A percentile compares a stretch with the other conserved stretches of the same genome.
phyloP scores from a whole-genome alignment of 2,113 vertebrate genomes.

The Bos javanicus region DNA sequence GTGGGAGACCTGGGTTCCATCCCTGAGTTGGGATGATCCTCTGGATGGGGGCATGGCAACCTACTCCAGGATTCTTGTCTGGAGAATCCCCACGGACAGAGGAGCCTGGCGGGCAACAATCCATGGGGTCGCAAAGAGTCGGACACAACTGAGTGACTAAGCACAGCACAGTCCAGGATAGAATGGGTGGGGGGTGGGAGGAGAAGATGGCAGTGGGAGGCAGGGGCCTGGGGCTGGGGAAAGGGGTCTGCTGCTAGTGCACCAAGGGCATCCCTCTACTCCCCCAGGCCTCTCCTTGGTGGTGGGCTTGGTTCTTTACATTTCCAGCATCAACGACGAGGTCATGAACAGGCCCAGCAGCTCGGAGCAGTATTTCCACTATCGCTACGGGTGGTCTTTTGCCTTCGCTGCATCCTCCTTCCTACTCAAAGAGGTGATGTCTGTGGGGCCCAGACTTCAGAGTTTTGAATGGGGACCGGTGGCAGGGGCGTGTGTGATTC shows the following conservation, averaged over 20 bases:
- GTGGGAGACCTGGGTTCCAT: background rate
- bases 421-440: conserved; percentile 91
- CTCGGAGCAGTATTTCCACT: conserved; percentile 93
- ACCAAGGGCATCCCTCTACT: background rate
- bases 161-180: background rate
- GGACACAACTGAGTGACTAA: background rate
- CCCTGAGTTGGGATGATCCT: background rate
- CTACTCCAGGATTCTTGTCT: background rate
- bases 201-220: background rate
- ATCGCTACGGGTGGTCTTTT: conserved; percentile 96
- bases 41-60: background rate
- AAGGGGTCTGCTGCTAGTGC: background rate
- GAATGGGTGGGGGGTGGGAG: background rate
- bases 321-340: conserved; percentile 96
- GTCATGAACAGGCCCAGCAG: conserved; percentile 95
- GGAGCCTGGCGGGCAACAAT: background rate
- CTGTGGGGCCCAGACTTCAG: background rate
- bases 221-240: background rate
- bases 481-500: background rate
- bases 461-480: background rate
- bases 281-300: conserved; percentile 90
- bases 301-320: conserved; percentile 93
- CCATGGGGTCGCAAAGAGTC: background rate
- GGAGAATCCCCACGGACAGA: background rate
- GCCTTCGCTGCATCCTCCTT: conserved; percentile 95